Evolutionary conservation across 2,888 invertebrate species (phyloP).

Genomic region (Hydriomena furcata): DNA sequence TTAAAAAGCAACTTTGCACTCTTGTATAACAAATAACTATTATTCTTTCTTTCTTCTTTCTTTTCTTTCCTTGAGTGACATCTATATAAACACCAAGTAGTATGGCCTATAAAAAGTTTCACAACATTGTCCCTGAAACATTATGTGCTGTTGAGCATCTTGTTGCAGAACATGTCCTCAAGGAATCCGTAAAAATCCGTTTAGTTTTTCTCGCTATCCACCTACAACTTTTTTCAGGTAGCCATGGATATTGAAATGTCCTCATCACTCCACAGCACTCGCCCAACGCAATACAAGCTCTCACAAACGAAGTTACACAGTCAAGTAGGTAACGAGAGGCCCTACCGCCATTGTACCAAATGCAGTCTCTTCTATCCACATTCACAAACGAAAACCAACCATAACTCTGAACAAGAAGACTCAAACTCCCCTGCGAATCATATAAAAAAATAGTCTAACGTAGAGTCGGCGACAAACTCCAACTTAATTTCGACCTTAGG

Average conservation of each 20-base stretch:
- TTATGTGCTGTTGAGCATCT: too few relatives aligned
- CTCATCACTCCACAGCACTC: slow-evolving; percentile 33
- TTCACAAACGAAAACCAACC: slow-evolving; percentile 14
- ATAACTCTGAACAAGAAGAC: slow-evolving; percentile 2
- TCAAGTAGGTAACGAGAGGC: slow-evolving; percentile 81
- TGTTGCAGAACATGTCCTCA: too few relatives aligned
- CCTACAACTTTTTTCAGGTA: too few relatives aligned
- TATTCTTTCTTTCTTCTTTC: too few relatives aligned
- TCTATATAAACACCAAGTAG: too few relatives aligned
- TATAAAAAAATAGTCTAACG: slow-evolving; percentile 1
- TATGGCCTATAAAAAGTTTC: too few relatives aligned
- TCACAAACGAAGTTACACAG: slow-evolving; percentile 81
- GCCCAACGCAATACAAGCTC: slow-evolving; percentile 50
- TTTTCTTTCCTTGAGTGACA: too few relatives aligned
- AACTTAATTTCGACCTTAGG: background rate
- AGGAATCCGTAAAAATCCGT: too few relatives aligned
- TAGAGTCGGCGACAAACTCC: background rate
- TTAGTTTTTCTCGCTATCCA: too few relatives aligned
- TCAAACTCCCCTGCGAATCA: background rate
- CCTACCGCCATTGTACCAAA: slow-evolving; percentile 60
- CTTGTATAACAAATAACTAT: too few relatives aligned
- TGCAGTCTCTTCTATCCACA: slow-evolving; percentile 24
- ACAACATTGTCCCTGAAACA: too few relatives aligned
- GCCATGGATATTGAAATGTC: slow-evolving; percentile 24
- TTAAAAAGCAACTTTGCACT: too few relatives aligned